phyloP scores from a whole-genome alignment of 2,888 invertebrate species.

The Copidosoma aretas region DNA sequence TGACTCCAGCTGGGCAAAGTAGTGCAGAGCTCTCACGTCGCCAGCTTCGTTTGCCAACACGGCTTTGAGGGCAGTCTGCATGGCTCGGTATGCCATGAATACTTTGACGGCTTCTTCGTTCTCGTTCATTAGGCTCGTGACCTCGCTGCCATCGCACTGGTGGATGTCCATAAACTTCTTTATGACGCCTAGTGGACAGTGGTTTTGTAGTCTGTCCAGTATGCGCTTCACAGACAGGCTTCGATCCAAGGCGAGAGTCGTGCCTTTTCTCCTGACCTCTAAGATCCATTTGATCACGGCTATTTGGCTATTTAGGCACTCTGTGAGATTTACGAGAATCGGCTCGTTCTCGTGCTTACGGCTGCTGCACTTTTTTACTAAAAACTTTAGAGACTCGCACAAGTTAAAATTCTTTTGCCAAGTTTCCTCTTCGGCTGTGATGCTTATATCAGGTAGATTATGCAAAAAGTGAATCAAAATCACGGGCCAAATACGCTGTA shows the following conservation, averaged over 20 bases:
- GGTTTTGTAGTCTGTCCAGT: conserved; percentile 47
- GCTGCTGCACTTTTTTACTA: conserved; percentile 48
- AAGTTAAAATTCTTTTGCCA: conserved; percentile 41
- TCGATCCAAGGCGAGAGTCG: conserved; percentile 25
- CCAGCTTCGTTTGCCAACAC: conserved; percentile 48
- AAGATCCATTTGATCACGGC: conserved; percentile 51
- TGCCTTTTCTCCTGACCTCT: conserved; percentile 24
- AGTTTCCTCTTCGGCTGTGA: conserved; percentile 37
- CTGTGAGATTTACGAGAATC: conserved; percentile 43
- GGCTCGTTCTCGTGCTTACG: conserved; percentile 42
- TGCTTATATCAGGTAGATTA: conserved; percentile 43
- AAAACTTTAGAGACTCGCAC: conserved; percentile 48
- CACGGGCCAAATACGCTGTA: conserved; percentile 53
- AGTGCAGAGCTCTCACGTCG: conserved; percentile 12
- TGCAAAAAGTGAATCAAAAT: conserved; percentile 51
- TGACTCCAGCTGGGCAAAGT: conserved; percentile 46
- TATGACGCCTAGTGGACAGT: conserved; percentile 49
- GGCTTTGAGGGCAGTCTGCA: conserved; percentile 52
- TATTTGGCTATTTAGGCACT: conserved; percentile 45
- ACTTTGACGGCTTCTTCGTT: conserved; percentile 40
- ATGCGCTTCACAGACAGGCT: conserved; percentile 46
- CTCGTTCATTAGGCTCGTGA: conserved; percentile 48
- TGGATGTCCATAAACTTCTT: conserved; percentile 53
- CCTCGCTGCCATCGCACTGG: conserved; percentile 46
- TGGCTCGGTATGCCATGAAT: conserved; percentile 51